phyloP scores from a whole-genome alignment of 1,140 invertebrate genomes.

The Hesperophylax magnus region DNA sequence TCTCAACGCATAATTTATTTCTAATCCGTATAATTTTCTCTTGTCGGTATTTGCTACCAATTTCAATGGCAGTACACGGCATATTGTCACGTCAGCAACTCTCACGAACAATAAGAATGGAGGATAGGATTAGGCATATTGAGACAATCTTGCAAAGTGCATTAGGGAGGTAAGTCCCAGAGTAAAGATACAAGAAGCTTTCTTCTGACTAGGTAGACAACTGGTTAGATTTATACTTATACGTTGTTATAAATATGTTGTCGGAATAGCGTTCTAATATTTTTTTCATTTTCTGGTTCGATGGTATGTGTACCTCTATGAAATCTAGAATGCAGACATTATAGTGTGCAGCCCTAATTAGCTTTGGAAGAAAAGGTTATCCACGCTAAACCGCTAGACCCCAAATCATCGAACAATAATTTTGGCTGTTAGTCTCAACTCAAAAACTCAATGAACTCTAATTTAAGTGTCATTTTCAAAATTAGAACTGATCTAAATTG shows the following conservation, averaged over 20 bases:
- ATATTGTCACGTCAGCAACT: constrained; percentile 29
- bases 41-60: constrained; percentile 6
- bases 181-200: neutral
- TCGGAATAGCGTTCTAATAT: neutral
- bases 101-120: constrained; percentile 13
- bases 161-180: neutral
- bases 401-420: too few relatives aligned
- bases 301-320: too few relatives aligned
- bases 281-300: too few relatives aligned
- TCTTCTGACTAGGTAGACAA: neutral
- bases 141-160: constrained; percentile 9
- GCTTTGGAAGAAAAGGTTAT: too few relatives aligned
- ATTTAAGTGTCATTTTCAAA: too few relatives aligned
- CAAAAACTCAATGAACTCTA: too few relatives aligned
- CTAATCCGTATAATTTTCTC: neutral
- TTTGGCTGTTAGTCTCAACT: too few relatives aligned
- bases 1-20: constrained; percentile 28
- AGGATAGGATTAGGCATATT: neutral
- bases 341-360: too few relatives aligned
- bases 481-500: too few relatives aligned
- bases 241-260: neutral
- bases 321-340: too few relatives aligned
- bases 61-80: neutral
- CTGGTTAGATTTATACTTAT: neutral
- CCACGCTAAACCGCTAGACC: too few relatives aligned